phyloP scores from a whole-genome alignment of 2,888 invertebrate genomes.

The Himalopsyche japonica region DNA sequence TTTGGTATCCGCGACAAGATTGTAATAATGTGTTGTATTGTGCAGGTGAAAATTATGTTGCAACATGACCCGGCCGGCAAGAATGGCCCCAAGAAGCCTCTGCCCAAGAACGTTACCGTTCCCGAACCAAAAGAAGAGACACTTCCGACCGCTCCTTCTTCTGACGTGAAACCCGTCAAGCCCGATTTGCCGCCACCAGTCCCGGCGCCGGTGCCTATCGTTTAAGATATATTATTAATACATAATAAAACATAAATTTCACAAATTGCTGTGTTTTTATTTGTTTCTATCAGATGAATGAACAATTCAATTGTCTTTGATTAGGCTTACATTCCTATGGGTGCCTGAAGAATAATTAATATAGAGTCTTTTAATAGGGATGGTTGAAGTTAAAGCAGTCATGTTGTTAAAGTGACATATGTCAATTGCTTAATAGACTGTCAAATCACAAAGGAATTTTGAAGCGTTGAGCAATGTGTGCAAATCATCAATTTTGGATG shows the following conservation, averaged over 20 bases:
- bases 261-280: neutral
- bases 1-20: too few species aligned
- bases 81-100: constrained; percentile 94
- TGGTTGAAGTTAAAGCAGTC: too few species aligned
- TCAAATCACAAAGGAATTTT: too few species aligned
- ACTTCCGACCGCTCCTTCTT: constrained; percentile 70
- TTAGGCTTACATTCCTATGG: too few species aligned
- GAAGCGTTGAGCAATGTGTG: too few species aligned
- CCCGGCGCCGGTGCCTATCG: constrained; percentile 44
- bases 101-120: constrained; percentile 97
- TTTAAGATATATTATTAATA: neutral
- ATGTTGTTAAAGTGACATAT: too few species aligned
- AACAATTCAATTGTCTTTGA: too few species aligned
- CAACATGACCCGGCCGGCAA: constrained; percentile 98
- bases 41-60: constrained; percentile 97
- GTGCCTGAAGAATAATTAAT: too few species aligned
- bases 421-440: too few species aligned
- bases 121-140: constrained; percentile 97
- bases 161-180: constrained; percentile 75
- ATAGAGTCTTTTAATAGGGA: too few species aligned
- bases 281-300: neutral
- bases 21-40: constrained; percentile 42
- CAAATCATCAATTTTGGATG: too few species aligned
- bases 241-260: neutral
- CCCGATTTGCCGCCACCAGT: constrained; percentile 59